Base-by-base conservation (phyloP, 2,888 invertebrate genomes). In the Hermaeophaga mercurialis region DNA sequence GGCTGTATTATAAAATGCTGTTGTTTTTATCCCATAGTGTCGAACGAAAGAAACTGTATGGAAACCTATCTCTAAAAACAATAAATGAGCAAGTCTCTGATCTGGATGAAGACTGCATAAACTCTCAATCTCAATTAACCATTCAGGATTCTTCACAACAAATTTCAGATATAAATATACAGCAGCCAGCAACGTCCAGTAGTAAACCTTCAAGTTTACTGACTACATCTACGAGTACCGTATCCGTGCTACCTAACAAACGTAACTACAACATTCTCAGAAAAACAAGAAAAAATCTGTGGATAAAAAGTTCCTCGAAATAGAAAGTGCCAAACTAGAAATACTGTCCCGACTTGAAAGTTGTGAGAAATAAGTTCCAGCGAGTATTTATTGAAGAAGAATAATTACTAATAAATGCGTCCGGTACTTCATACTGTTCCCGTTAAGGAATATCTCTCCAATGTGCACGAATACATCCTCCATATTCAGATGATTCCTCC, bases 331-430 rank as follows among this genome's bases (percentile, higher is more conserved):
- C 1, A 50, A 44, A 50, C 36, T 56, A 33, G 28, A 50, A 18
- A 43, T 56, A 34, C 24, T 33, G 14, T 17, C 39, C 28, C 12
- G 18, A 38, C n/a, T 17, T 39, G 43, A 31, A 53, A 36, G 28
- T 52, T 24, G 47, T 56, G 9, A 50, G 53, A 56, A 52, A n/a
- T 52, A 43, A 57, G 34, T 36, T 56, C 18, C 59, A 59, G 50
- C 45, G 52, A 56, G 52, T 50, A 50, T 46, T 59, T 39, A 49
- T 59, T 59, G 56, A 52, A 31, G 59, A 59, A 52, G 5, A 22
- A 22, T 14, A 55, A 46, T 46, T 8, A 8, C 12, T 9, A 28
- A 46, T 5, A 14, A 28, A 44, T 15, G 14, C 19, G 8, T 15
- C 14, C 24, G 28, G 14, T 3, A 19, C 15, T 18, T 12, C 44